Percentiles rank a stretch among this genome's conserved stretches.
Conservation (phyloP, 2,888 invertebrate species). For the Mechanitis messenoides region DNA sequence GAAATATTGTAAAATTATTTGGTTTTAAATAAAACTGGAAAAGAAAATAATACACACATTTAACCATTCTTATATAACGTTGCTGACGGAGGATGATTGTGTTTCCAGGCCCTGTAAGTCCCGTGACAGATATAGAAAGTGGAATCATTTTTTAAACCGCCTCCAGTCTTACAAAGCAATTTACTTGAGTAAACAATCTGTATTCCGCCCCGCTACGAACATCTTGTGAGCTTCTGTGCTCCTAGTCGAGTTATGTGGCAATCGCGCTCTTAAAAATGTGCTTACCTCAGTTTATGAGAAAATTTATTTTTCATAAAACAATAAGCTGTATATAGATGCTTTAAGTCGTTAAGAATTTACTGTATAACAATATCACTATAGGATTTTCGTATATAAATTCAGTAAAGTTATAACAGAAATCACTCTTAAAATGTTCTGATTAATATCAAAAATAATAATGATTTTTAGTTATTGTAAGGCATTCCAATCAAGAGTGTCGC, state of each 20-base stretch:
- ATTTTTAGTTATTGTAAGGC: too few species aligned
- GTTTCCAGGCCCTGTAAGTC: constrained; percentile 29
- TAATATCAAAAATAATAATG: too few species aligned
- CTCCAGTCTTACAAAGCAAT: constrained; percentile 63
- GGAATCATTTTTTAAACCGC: constrained; percentile 54
- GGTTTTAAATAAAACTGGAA: neutral
- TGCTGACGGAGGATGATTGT: constrained; percentile 43
- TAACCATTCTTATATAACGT: constrained; percentile 34
- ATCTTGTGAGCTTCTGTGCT: constrained; percentile 19
- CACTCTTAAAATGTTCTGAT: too few species aligned
- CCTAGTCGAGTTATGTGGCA: constrained; percentile 25
- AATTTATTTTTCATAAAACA: constrained; percentile 27
- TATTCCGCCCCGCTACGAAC: constrained; percentile 21
- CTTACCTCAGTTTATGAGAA: constrained; percentile 26
- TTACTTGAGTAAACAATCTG: constrained; percentile 51
- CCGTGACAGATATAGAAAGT: constrained; percentile 49
- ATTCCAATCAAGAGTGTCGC: too few species aligned
- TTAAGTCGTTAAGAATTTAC: neutral
- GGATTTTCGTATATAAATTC: too few species aligned
- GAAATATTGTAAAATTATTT: too few species aligned
- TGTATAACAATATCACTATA: neutral
- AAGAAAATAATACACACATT: neutral
- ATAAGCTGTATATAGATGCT: constrained; percentile 5
- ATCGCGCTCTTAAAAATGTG: constrained; percentile 26
- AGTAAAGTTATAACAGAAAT: too few species aligned